These are phyloP conservation scores for Scelioninae gen. 2 DNA, from an alignment of 2,888 invertebrate genomes.

Conservation along the genomic window DNA sequence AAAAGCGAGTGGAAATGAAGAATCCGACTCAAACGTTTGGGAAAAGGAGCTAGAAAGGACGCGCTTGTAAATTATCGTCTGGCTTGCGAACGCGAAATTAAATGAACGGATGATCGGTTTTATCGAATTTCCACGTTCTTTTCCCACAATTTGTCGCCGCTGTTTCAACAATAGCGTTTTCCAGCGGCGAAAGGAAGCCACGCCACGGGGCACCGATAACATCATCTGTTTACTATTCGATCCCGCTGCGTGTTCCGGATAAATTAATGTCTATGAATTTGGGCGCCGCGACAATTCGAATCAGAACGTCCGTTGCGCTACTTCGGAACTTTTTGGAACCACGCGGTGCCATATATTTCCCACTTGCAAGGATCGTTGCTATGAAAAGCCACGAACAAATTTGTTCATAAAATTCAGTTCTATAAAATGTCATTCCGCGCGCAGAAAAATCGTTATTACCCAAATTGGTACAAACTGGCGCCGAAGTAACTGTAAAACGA, in stretches of 20 bases:
- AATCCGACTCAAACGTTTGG: background rate
- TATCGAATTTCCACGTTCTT: background rate
- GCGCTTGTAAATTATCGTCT: too few species aligned
- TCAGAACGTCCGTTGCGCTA: constrained; percentile 49
- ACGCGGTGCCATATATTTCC: constrained; percentile 38
- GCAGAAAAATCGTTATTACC: too few species aligned
- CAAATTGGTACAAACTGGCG: too few species aligned
- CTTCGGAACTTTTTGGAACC: constrained; percentile 44
- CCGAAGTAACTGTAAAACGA: too few species aligned
- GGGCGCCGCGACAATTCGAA: constrained; percentile 46
- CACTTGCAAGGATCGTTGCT: constrained; percentile 27
- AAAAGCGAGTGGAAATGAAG: background rate
- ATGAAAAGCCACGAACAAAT: constrained; percentile 24
- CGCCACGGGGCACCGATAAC: constrained; percentile 35
- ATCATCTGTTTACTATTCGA: constrained; percentile 48
- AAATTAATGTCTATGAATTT: constrained; percentile 54
- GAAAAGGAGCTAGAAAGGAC: too few species aligned
- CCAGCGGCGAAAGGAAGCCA: constrained; percentile 28
- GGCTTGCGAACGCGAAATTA: too few species aligned
- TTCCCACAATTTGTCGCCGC: constrained; percentile 28
- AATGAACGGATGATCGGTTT: constrained; percentile 21
- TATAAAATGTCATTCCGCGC: background rate
- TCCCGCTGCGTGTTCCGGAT: constrained; percentile 32
- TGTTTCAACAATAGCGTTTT: constrained; percentile 16
- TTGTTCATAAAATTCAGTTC: constrained; percentile 6